Conservation (phyloP, 2,113 vertebrate species). For the Bolborhynchus lineola region DNA sequence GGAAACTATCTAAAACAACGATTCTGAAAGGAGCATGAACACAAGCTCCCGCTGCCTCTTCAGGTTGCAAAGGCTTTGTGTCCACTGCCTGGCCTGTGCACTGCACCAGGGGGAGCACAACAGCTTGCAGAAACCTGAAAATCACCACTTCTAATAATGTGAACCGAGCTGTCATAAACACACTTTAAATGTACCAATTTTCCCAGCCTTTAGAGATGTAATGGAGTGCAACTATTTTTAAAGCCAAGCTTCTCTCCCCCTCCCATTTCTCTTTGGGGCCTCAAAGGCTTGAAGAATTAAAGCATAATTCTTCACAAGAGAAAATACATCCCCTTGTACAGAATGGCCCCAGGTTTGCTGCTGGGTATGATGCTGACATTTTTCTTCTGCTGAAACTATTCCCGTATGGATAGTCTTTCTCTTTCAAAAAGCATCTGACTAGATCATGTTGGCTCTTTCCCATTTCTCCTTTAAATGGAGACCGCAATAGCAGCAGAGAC, state of each 20-base stretch:
- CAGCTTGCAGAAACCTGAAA: neutral
- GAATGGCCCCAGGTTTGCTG: neutral
- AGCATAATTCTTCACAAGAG: neutral
- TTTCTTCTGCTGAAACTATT: neutral
- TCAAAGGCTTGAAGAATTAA: neutral
- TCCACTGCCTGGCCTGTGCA: fast-evolving
- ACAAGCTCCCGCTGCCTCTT: neutral
- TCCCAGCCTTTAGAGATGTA: neutral
- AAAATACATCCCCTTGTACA: neutral
- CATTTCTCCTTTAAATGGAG: neutral
- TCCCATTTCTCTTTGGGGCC: neutral
- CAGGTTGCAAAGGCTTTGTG: neutral
- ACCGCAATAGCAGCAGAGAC: neutral
- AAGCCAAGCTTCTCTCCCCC: neutral
- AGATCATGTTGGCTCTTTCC: neutral
- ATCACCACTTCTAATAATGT: neutral
- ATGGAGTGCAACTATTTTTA: neutral
- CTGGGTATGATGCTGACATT: fast-evolving
- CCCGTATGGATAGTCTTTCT: neutral
- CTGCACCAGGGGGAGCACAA: neutral
- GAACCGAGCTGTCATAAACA: neutral
- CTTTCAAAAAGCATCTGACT: neutral
- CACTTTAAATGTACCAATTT: neutral
- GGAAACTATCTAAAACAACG: neutral
- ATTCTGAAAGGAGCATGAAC: neutral